Base-by-base conservation (phyloP, 2,797 vertebrate species). In the Spea hammondii region DNA sequence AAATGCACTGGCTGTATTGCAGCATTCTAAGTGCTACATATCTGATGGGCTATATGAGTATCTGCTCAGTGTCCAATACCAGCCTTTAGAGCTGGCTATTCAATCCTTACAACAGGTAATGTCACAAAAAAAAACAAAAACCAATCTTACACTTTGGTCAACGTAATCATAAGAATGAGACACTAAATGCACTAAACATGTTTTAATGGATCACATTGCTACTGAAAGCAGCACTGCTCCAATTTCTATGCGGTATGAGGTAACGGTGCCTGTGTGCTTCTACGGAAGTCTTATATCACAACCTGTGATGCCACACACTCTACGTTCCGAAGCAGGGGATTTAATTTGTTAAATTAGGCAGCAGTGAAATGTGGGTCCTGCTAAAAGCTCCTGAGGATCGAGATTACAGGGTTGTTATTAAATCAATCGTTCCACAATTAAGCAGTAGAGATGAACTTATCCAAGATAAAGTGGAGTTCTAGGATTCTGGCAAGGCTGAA, bases 131-230 rank as follows among this genome's bases (percentile, higher is more conserved):
- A 62, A 62, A 62, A 1, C 9, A 4, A 57, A 13, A 10, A 57
- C n/a, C 9, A 62, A 62, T 17, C 59, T n/a, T 5, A 13, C 4
- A 9, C 6, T 64, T 32, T 64, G 14, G 44, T 47, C 3, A 54
- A 70, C 13, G 17, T 5, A 10, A 44, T 5, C 44, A 44, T 47
- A 76, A 17, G 49, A 32, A 9, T 4, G n/a, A 76, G 32, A 49
- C 46, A 8, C 5, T 7, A 11, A 4, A 5, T 68, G 70, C 62
- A 75, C 51, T 80, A 69, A 79, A 79, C 60, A 65, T 74, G 11
- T 75, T 79, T 79, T 80, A 80, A 65, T 80, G 79, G 48, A 13
- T 59, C 32, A 12, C 7, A 17, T 80, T 49, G 46, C 48, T 66
- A 51, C 48, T 50, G 51, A 60, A 12, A 53, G 68, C 17, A 51